Evolutionary conservation across 2,797 vertebrate genomes (phyloP).

Genomic region (Intellagama lesueurii): DNA sequence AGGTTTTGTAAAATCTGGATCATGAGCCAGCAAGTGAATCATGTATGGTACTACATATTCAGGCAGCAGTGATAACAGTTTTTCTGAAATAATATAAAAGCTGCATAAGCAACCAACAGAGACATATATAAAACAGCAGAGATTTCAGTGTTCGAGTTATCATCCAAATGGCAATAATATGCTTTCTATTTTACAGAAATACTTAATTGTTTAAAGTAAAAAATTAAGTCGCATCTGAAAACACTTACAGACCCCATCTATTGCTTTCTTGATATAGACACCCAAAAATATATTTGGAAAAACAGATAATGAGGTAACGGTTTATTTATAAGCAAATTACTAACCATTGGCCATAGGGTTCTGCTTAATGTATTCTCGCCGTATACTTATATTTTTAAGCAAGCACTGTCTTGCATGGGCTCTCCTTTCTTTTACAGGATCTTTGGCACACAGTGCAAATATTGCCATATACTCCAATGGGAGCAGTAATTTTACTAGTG

Average conservation of each 20-base stretch:
- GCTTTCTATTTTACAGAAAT: background rate
- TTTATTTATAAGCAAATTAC: constrained; percentile 55
- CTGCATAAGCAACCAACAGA: background rate
- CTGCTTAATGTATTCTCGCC: constrained; percentile 97
- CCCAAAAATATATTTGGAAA: background rate
- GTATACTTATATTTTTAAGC: constrained; percentile 98
- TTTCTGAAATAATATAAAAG: constrained; percentile 82
- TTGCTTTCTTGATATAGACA: background rate
- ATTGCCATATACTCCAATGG: constrained; percentile 98
- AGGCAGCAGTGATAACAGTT: constrained; percentile 92
- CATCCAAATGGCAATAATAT: background rate
- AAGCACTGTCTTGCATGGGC: constrained; percentile 98
- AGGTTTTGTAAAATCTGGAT: constrained; percentile 98
- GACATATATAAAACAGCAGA: background rate
- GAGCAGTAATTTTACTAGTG: constrained; percentile 93
- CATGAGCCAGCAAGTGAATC: constrained; percentile 97
- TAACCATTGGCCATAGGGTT: constrained; percentile 92
- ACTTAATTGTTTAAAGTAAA: background rate
- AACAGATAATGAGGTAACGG: background rate
- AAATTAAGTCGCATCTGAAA: background rate
- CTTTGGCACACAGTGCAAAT: constrained; percentile 98
- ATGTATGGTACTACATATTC: constrained; percentile 98
- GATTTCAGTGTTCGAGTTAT: background rate
- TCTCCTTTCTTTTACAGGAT: constrained; percentile 97
- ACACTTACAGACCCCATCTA: background rate